A percentile compares a stretch with the other conserved stretches of the same genome.
Evolutionary conservation across 2,888 invertebrate species (phyloP).

Genomic region (Bugula neritina): DNA sequence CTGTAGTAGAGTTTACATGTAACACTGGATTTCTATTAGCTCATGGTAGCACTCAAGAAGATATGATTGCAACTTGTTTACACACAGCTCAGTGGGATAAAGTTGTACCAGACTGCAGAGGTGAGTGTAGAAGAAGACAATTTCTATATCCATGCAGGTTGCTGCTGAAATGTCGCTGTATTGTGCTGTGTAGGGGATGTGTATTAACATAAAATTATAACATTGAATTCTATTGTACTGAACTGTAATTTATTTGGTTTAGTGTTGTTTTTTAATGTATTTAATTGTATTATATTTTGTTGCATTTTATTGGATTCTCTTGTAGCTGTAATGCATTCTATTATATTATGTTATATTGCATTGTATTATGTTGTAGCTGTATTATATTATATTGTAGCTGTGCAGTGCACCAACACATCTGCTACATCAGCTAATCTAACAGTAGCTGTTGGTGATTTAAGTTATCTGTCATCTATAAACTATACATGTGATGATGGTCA

Average conservation of each 20-base stretch:
- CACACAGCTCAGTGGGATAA: not conserved
- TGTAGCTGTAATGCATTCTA: too few relatives aligned
- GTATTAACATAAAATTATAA: too few relatives aligned
- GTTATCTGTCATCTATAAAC: conserved; percentile 29
- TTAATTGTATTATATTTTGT: too few relatives aligned
- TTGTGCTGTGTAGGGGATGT: too few relatives aligned
- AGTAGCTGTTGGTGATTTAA: not conserved
- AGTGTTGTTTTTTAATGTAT: too few relatives aligned
- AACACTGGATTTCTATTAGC: not conserved
- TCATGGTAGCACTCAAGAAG: not conserved
- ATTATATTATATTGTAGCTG: not conserved
- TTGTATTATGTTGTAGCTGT: not conserved
- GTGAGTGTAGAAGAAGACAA: not conserved
- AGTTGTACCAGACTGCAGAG: not conserved
- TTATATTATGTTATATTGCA: not conserved
- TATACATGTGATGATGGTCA: conserved; percentile 32
- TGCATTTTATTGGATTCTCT: too few relatives aligned
- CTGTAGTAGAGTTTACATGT: not conserved
- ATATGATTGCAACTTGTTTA: not conserved
- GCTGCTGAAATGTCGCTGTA: too few relatives aligned
- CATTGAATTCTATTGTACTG: too few relatives aligned
- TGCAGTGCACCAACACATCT: not conserved
- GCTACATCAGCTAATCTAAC: not conserved
- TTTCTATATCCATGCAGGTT: too few relatives aligned
- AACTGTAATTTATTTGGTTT: too few relatives aligned